Evolutionary conservation across 1,140 invertebrate species (phyloP), one percentile per base, ranked within the genome.

Genomic region (Polyergus mexicanus): DNA sequence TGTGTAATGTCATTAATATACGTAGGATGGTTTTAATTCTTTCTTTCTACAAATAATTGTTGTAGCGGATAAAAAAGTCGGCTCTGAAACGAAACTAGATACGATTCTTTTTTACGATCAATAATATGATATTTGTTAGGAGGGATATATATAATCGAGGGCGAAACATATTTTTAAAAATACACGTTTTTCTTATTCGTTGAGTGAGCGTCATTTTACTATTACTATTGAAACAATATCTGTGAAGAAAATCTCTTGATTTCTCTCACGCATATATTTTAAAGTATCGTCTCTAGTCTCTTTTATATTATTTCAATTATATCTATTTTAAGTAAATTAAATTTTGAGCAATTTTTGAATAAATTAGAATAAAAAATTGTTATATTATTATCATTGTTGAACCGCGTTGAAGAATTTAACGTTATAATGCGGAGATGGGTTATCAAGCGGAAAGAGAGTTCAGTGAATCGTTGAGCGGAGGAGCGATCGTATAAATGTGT

Each of bases 111-210:
- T 83, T 83, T 83, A 83, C 51, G 72, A 72, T 83, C 68, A 47
- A 83, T 83, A 83, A 83, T 83, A 74, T 60, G 78, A 83, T 83
- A 83, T 83, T 83, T 83, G 78, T 72, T 72, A 44, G 16, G 68
- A 22, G 72, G 19, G 16, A 51, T 51, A 83, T 74, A 83, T 74
- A 74, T 71, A 83, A 83, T 83, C 41, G 41, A 83, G n/a, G n/a
- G 44, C 62, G 22, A 28, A 74, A 74, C 32, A 47, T 83, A 83
- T 83, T 83, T 74, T 25, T 60, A 35, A 60, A 58, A 72, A 72
- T 58, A 60, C 16, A 41, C 16, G 35, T 71, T 44, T 83, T 25
- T 78, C 58, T 54, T n/a, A 25, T 44, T 44, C 44, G 62, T 51
- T 51, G 28, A 71, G 19, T 44, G 25, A 81, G 38, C 13, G 58